Percentiles rank a stretch among this genome's conserved stretches.
phyloP scores from a whole-genome alignment of 2,888 invertebrate genomes.

The Muscina levida region DNA sequence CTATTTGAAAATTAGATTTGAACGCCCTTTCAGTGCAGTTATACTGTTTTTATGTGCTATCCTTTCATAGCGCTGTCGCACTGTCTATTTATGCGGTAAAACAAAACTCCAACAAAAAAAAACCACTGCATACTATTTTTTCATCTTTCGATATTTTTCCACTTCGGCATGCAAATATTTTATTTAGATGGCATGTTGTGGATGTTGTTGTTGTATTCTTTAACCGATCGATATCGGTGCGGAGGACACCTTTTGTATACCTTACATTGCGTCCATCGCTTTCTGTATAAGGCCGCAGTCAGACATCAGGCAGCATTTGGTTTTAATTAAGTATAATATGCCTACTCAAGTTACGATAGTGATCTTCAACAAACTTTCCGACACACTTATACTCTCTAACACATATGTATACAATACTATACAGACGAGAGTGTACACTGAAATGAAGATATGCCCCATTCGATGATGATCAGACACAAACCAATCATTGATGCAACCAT shows the following conservation, averaged over 20 bases:
- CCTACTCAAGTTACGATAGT: slow-evolving; percentile 70
- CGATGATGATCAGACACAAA: slow-evolving; percentile 39
- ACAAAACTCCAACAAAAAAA: too few species aligned
- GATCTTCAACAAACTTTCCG: slow-evolving; percentile 57
- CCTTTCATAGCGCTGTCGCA: too few species aligned
- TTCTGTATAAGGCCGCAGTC: slow-evolving; percentile 17
- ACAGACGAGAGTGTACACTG: too few species aligned
- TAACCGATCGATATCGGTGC: slow-evolving; percentile 61
- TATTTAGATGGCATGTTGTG: slow-evolving; percentile 18
- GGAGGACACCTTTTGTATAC: slow-evolving; percentile 59
- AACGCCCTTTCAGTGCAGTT: too few species aligned
- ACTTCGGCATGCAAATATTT: slow-evolving; percentile 1
- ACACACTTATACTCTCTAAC: not conserved
- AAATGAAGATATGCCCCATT: slow-evolving; percentile 7
- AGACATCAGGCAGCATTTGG: slow-evolving; percentile 58
- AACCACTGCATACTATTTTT: too few species aligned
- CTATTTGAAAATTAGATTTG: too few species aligned
- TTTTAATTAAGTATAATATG: slow-evolving; percentile 70
- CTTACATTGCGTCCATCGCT: not conserved
- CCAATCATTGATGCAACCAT: slow-evolving; percentile 64
- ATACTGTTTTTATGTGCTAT: too few species aligned
- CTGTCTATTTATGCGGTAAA: too few species aligned
- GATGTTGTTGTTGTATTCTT: slow-evolving; percentile 33
- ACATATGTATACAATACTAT: slow-evolving; percentile 11
- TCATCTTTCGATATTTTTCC: not conserved